Percentiles rank a stretch among this genome's conserved stretches.
phyloP scores from a whole-genome alignment of 2,888 invertebrate genomes.

The Temnothorax rugatulus region DNA sequence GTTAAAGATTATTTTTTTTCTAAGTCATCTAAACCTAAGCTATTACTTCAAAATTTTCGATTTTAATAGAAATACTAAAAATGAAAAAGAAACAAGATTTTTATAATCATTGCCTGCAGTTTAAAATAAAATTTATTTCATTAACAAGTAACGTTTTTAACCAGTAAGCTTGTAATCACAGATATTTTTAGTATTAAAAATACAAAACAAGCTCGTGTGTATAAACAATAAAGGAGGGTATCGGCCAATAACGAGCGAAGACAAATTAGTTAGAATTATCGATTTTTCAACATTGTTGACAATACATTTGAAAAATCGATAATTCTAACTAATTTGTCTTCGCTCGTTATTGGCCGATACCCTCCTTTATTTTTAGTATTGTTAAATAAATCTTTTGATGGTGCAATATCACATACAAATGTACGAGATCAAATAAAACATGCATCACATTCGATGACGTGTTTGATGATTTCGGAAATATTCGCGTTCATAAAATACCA shows the following conservation, averaged over 20 bases:
- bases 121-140: background rate
- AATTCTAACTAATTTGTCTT: no score
- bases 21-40: background rate
- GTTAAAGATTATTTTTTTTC: background rate
- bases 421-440: slow-evolving; percentile 18
- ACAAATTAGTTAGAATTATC: no score
- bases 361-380: background rate
- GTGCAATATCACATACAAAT: background rate
- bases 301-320: no score
- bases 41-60: background rate
- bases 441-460: background rate
- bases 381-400: slow-evolving; percentile 34
- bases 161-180: slow-evolving; percentile 8
- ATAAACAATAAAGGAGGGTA: no score
- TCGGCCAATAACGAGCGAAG: no score
- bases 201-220: no score
- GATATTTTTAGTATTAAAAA: slow-evolving; percentile 7
- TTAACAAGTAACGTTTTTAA: slow-evolving; percentile 9
- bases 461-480: slow-evolving; percentile 27
- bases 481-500: slow-evolving; percentile 18
- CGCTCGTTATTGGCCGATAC: no score
- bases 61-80: slow-evolving; percentile 8
- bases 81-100: background rate
- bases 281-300: no score
- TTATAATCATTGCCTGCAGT: background rate